Conservation (phyloP, 2,113 vertebrate genomes). For the Alectura lathami region DNA sequence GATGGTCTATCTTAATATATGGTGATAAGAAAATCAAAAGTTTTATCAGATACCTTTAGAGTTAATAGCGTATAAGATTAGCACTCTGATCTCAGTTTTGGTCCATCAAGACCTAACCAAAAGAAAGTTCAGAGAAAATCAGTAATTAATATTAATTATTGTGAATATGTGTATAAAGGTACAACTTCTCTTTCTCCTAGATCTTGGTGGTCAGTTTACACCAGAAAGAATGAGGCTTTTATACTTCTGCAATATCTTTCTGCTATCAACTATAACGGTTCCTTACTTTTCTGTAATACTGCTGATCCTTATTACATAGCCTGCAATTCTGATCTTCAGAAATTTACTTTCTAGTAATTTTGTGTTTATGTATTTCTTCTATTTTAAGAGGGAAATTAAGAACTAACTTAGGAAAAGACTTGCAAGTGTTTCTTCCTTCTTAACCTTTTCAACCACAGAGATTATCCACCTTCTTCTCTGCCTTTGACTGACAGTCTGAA, state of each 20-base stretch:
- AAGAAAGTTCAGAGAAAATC: neutral
- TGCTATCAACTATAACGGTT: neutral
- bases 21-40: neutral
- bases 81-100: neutral
- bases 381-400: neutral
- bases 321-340: neutral
- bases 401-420: neutral
- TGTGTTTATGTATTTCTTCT: neutral
- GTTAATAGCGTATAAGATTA: neutral
- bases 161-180: neutral
- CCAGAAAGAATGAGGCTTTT: neutral
- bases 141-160: neutral
- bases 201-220: neutral
- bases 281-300: neutral
- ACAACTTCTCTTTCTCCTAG: neutral
- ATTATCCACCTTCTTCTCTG: neutral
- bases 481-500: neutral
- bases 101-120: neutral
- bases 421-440: neutral
- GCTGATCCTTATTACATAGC: neutral
- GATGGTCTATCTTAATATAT: neutral
- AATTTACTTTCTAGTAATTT: neutral
- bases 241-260: neutral
- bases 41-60: neutral
- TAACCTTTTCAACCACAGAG: neutral